A percentile compares a stretch with the other conserved stretches of the same genome.
These are phyloP conservation scores for Hyperoplus immaculatus DNA, from an alignment of 2,797 vertebrate species.

Conservation along the genomic window DNA sequence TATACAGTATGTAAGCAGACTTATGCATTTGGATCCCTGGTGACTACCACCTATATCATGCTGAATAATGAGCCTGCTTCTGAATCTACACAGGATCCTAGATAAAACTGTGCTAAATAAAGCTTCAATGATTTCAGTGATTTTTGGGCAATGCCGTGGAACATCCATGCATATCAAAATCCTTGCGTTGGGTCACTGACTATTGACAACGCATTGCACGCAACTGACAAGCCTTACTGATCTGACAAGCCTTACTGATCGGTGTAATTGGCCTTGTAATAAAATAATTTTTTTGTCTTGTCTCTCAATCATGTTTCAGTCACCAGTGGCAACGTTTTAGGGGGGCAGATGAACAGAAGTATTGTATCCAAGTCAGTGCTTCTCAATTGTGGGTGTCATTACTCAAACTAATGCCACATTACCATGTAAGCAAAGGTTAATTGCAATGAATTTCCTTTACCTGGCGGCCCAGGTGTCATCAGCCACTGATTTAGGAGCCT, in stretches of 20 bases:
- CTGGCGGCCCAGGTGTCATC: constrained; percentile 58
- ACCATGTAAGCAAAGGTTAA: constrained; percentile 51
- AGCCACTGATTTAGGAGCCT: constrained; percentile 8
- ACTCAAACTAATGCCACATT: constrained; percentile 40
- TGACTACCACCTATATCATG: not conserved
- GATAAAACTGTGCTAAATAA: constrained; percentile 25
- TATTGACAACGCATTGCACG: constrained; percentile 9
- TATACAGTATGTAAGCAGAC: not conserved
- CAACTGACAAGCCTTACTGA: constrained; percentile 26
- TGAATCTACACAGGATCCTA: not conserved
- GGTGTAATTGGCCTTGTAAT: constrained; percentile 32
- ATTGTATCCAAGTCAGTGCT: not conserved
- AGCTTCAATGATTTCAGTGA: constrained; percentile 3
- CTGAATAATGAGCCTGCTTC: constrained; percentile 8
- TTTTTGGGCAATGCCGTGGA: constrained; percentile 1
- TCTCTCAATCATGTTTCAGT: constrained; percentile 1
- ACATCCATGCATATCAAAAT: constrained; percentile 32
- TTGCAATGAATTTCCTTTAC: constrained; percentile 56
- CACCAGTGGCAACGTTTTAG: not conserved
- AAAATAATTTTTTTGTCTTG: not conserved
- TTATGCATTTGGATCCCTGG: not conserved
- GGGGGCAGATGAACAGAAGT: not conserved
- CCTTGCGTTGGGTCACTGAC: not conserved
- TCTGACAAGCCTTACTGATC: constrained; percentile 33
- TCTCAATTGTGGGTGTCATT: constrained; percentile 10